Evolutionary conservation across 1,140 invertebrate genomes (phyloP).

Genomic region (Atta cephalotes): DNA sequence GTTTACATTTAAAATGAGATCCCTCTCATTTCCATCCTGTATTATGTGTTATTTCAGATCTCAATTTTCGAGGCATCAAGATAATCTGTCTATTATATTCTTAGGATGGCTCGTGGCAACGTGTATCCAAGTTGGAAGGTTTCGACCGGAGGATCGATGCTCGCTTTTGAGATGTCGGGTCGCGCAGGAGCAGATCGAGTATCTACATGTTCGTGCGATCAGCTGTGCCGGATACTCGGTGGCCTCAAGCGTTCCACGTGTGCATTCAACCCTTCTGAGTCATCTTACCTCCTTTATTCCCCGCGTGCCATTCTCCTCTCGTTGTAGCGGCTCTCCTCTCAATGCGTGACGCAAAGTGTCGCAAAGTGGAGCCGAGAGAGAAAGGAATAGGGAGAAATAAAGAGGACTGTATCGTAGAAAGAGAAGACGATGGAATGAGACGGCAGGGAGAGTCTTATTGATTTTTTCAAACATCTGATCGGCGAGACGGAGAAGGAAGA

Average conservation of each 20-base stretch:
- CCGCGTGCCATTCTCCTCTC: slow-evolving; percentile 19
- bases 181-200: slow-evolving; percentile 57
- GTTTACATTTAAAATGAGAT: neutral
- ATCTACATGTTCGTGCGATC: slow-evolving; percentile 40
- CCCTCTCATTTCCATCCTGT: neutral
- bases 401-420: neutral
- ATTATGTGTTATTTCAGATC: neutral
- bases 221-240: slow-evolving; percentile 59
- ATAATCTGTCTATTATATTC: slow-evolving; percentile 21
- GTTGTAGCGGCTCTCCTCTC: slow-evolving; percentile 19
- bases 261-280: slow-evolving; percentile 55
- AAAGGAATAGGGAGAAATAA: neutral
- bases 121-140: slow-evolving; percentile 10
- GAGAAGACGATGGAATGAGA: slow-evolving; percentile 10
- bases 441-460: slow-evolving; percentile 69
- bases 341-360: slow-evolving; percentile 51
- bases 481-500: slow-evolving; percentile 3
- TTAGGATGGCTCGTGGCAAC: neutral
- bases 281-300: neutral
- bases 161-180: slow-evolving; percentile 30
- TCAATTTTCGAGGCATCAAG: neutral
- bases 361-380: slow-evolving; percentile 25
- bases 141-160: slow-evolving; percentile 52
- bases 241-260: slow-evolving; percentile 43
- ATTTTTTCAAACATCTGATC: slow-evolving; percentile 74